Evolutionary conservation across 2,888 invertebrate species (phyloP).

Genomic region (Cyrtodaria siliqua): DNA sequence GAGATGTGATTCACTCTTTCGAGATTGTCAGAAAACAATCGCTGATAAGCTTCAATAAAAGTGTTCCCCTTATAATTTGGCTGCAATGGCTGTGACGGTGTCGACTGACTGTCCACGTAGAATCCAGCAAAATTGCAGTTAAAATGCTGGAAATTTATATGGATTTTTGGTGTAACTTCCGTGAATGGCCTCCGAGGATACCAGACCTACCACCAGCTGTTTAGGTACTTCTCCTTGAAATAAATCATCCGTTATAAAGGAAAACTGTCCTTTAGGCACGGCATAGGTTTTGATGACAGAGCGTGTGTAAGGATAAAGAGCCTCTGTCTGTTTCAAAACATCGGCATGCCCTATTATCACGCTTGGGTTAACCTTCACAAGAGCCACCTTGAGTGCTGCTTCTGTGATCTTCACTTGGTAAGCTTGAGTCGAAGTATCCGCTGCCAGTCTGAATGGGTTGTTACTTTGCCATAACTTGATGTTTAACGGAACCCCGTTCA

Average conservation of each 20-base stretch:
- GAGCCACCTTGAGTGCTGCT: conserved; percentile 31
- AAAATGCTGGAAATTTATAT: conserved; percentile 28
- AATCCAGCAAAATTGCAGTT: conserved; percentile 30
- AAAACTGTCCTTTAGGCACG: conserved; percentile 31
- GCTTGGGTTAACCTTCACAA: conserved; percentile 31
- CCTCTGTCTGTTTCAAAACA: conserved; percentile 18
- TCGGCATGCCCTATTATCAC: conserved; percentile 29
- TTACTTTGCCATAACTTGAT: conserved; percentile 24
- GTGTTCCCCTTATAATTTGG: conserved; percentile 14
- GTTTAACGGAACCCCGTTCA: conserved; percentile 36
- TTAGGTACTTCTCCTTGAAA: conserved; percentile 33
- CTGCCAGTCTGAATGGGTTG: conserved; percentile 11
- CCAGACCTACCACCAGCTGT: conserved; percentile 33
- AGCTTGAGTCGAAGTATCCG: neutral
- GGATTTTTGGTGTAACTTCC: conserved; percentile 30
- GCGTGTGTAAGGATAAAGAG: conserved; percentile 38
- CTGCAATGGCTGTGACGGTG: conserved; percentile 16
- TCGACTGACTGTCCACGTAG: conserved; percentile 23
- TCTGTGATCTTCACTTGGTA: conserved; percentile 29
- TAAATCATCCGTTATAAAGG: conserved; percentile 33
- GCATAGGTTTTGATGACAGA: conserved; percentile 39
- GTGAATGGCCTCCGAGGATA: conserved; percentile 14
- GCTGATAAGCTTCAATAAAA: conserved; percentile 3
- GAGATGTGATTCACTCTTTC: neutral
- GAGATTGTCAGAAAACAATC: neutral